Conservation (phyloP, 2,113 vertebrate species). For the Syngnathus floridae region DNA sequence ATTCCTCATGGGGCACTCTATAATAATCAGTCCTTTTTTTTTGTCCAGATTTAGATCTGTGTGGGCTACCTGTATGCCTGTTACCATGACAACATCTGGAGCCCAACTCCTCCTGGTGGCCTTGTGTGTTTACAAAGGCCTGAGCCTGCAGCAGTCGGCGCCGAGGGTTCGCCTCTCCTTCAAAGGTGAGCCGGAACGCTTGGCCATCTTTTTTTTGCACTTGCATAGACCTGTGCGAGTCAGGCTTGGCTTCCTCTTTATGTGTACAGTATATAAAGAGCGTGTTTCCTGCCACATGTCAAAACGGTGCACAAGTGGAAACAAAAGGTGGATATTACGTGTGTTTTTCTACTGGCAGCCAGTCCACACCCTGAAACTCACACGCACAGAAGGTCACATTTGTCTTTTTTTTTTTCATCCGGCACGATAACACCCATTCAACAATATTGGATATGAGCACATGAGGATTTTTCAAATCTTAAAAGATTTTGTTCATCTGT, state of each 20-base stretch:
- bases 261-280: constrained; percentile 44
- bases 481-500: background rate
- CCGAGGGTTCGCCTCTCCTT: constrained; percentile 72
- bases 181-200: constrained; percentile 67
- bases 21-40: constrained; percentile 60
- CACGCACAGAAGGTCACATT: constrained; percentile 12
- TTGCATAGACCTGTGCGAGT: constrained; percentile 8
- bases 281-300: constrained; percentile 61
- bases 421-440: constrained; percentile 28
- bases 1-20: constrained; percentile 56
- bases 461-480: background rate
- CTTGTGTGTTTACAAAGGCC: constrained; percentile 60
- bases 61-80: constrained; percentile 65
- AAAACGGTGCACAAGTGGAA: constrained; percentile 50
- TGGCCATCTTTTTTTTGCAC: constrained; percentile 14
- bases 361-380: constrained; percentile 43
- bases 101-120: constrained; percentile 62
- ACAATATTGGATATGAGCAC: constrained; percentile 14
- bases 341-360: constrained; percentile 19
- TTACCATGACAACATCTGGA: constrained; percentile 68
- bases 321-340: constrained; percentile 75
- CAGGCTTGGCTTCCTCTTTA: constrained; percentile 48
- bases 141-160: constrained; percentile 61
- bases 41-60: constrained; percentile 66
- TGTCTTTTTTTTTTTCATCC: constrained; percentile 27